phyloP scores from a whole-genome alignment of 1,140 invertebrate genomes.

The Caenorhabditis brenneri region DNA sequence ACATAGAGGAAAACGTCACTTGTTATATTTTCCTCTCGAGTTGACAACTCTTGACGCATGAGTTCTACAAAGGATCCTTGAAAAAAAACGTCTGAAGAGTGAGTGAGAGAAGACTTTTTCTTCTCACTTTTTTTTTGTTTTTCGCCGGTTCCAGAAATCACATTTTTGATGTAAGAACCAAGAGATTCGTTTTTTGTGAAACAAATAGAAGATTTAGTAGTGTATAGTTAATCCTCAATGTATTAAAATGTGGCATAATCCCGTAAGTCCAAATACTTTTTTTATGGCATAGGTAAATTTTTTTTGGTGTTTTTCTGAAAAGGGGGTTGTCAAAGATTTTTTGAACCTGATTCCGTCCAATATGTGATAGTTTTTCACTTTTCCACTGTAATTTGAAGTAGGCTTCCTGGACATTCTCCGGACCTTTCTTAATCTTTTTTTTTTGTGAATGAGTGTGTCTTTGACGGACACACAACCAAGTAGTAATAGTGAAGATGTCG shows the following conservation, averaged over 20 bases:
- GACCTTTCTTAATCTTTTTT: background rate
- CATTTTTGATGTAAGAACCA: background rate
- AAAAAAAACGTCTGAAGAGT: constrained; percentile 19
- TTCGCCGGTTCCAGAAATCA: background rate
- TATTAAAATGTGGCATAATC: background rate
- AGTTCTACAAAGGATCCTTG: constrained; percentile 23
- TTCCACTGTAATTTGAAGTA: too few relatives aligned
- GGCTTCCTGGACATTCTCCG: too few relatives aligned
- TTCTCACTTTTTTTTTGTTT: background rate
- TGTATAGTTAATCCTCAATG: background rate
- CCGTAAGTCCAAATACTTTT: background rate
- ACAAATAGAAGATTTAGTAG: background rate
- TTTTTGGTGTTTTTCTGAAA: too few relatives aligned
- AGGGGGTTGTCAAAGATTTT: too few relatives aligned
- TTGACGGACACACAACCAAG: background rate
- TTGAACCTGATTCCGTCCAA: background rate
- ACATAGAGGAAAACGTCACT: constrained; percentile 10
- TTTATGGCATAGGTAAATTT: background rate
- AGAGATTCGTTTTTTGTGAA: background rate
- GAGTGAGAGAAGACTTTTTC: background rate
- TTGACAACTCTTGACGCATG: background rate
- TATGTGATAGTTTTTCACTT: too few relatives aligned
- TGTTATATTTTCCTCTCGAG: constrained; percentile 28
- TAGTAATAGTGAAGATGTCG: background rate
- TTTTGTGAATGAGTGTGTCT: background rate